These are phyloP conservation scores for Tetrao urogallus DNA, from an alignment of 2,113 vertebrate species.

Conservation along the genomic window DNA sequence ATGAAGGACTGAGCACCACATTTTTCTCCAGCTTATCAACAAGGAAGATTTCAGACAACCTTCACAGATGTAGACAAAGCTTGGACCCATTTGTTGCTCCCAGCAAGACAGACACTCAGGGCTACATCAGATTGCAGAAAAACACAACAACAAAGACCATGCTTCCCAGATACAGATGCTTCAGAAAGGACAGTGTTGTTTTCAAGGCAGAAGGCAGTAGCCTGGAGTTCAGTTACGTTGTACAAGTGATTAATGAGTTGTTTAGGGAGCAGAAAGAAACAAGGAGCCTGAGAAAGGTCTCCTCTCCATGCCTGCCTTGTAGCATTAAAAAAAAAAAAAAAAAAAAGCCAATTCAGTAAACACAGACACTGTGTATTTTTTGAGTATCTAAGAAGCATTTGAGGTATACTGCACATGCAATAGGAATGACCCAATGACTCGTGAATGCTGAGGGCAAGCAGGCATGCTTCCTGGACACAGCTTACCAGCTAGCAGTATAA, in stretches of 20 bases:
- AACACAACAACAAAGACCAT: not conserved
- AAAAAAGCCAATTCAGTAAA: not conserved
- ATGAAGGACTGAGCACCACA: fast-evolving
- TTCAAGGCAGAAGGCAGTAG: slow-evolving; percentile 40
- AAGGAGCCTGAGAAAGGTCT: slow-evolving; percentile 55
- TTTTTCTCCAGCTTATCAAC: slow-evolving; percentile 8
- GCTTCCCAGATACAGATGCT: not conserved
- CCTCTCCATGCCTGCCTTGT: not conserved
- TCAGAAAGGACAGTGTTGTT: not conserved
- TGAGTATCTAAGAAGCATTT: not conserved
- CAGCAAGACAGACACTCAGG: not conserved
- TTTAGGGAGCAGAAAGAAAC: slow-evolving; percentile 41
- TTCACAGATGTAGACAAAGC: not conserved
- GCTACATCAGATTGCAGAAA: slow-evolving; percentile 6
- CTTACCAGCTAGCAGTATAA: not conserved
- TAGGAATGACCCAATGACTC: not conserved
- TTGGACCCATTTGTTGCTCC: not conserved
- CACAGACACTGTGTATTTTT: not conserved
- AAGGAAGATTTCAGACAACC: slow-evolving; percentile 4
- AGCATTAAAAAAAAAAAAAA: not conserved
- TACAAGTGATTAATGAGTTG: slow-evolving; percentile 27
- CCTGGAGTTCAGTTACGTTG: slow-evolving; percentile 50
- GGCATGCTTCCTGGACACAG: not conserved
- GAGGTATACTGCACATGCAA: fast-evolving
- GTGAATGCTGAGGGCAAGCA: not conserved